phyloP scores from a whole-genome alignment of 2,797 vertebrate species.

The Tenualosa ilisha region DNA sequence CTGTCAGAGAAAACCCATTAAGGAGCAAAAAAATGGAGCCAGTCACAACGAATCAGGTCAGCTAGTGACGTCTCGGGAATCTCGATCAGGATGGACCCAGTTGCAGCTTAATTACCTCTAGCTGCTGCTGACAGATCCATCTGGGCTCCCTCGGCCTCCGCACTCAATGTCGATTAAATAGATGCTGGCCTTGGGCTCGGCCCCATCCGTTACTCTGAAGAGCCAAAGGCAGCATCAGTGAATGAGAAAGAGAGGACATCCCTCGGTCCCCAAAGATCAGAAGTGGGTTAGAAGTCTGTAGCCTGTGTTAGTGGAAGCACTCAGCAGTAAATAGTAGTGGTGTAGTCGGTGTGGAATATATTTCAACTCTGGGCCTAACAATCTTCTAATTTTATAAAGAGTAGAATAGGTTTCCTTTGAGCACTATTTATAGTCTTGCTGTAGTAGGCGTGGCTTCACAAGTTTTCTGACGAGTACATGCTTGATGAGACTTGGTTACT shows the following conservation, averaged over 20 bases:
- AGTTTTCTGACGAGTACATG: too few species aligned
- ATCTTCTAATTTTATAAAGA: neutral
- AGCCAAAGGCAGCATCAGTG: neutral
- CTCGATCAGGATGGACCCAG: neutral
- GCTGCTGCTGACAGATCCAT: neutral
- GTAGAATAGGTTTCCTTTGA: neutral
- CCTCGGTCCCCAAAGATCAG: neutral
- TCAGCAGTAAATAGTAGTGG: neutral
- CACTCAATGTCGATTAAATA: constrained; percentile 4
- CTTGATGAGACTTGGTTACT: neutral
- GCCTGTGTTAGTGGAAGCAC: neutral
- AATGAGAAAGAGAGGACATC: neutral
- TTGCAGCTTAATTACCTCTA: constrained; percentile 7
- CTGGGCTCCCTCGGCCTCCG: neutral
- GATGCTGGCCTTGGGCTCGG: constrained; percentile 1
- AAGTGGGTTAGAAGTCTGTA: neutral
- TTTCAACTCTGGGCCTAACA: neutral
- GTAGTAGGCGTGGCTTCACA: neutral
- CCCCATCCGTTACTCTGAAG: neutral
- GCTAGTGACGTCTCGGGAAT: neutral
- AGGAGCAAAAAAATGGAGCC: neutral
- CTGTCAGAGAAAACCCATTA: neutral
- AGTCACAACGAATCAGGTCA: constrained; percentile 17
- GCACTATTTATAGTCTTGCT: neutral
- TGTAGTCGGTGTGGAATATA: neutral